Base-by-base conservation (phyloP, 2,888 invertebrate genomes). In the Phorcus lineatus region DNA sequence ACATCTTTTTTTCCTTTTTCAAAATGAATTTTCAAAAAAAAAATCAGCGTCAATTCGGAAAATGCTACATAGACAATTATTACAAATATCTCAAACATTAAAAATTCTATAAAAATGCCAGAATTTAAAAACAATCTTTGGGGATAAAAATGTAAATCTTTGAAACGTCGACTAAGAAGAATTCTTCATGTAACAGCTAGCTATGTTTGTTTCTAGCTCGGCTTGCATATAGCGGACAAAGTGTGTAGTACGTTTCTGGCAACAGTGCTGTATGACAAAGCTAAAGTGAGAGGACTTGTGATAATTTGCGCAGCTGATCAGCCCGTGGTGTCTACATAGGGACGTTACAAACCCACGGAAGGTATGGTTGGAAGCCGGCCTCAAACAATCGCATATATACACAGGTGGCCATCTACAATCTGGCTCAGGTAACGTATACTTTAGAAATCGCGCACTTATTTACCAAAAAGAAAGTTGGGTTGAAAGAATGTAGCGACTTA, bases 251-350 rank as follows among this genome's bases (percentile, higher is more conserved):
- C 4, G 57, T 57, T 57, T n/a, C 70, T 70, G 70, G 70, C 70
- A 70, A 17, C 40, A 17, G n/a, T 40, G 19, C 19, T 70, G 70
- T 70, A 36, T 70, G 70, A 36, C 70, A 70, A 70, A 70, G 70
- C 70, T 40, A 70, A 70, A 70, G 70, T 70, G 0, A 70, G 36
- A 36, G 40, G 70, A 70, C 70, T 36, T 70, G 40, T 19, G 70
- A 70, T 36, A 70, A 70, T 70, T 70, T 70, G 70, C 28, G 70
- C 70, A 70, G 70, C 70, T 70, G 70, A 70, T 70, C 70, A 70
- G 31, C 36, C 70, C 19, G 17, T 70, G 70, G 16, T 31, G 70
- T 70, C 70, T 70, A 70, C 70, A 70, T 70, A 70, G 31, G 19
- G 36, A 31, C 28, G 70, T 70, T 70, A 70, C 36, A 70, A 36